Evolutionary conservation across 2,888 invertebrate species (phyloP), one percentile per base, ranked within the genome.

Genomic region (Listrodromus nycthemerus): DNA sequence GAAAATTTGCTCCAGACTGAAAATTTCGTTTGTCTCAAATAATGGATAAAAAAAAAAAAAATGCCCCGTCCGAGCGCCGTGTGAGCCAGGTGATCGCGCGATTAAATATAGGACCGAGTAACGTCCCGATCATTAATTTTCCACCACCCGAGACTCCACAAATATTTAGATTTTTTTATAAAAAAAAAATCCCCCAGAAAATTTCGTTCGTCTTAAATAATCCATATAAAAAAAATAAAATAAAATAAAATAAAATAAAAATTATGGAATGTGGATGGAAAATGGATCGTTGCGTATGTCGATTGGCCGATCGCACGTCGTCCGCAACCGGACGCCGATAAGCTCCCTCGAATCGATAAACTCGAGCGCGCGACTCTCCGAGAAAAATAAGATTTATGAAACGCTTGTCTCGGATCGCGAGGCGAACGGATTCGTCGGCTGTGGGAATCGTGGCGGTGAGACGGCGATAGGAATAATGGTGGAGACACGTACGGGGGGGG

Each of bases 51-150:
- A n/a, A n/a, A n/a, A n/a, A n/a, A n/a, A n/a, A n/a, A n/a, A n/a
- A n/a, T n/a, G n/a, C n/a, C n/a, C n/a, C n/a, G n/a, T 78, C 66
- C 79, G 83, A 80, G 85, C 76, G 87, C 84, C 86, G 66, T 86
- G n/a, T n/a, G 87, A 86, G 86, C 89, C 91, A 91, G 91, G 90
- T 91, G 90, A 89, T 89, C 83, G 87, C 84, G 87, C 85, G 89
- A 90, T 91, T 90, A 91, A 90, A 90, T 89, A 89, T 90, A 89
- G 90, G 89, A 89, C 87, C 85, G 82, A 83, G 78, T 85, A 82
- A 55, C 73, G 79, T 61, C 16, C 58, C 27, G 27, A 30, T 30
- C 30, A 61, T 61, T 61, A 61, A 61, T 61, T 27, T 27, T 30
- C 16, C 24, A 13, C 27, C 16, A 24, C 7, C 27, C 27, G 13